phyloP scores from a whole-genome alignment of 2,888 invertebrate genomes.

The Drepanosiphum platanoidis region DNA sequence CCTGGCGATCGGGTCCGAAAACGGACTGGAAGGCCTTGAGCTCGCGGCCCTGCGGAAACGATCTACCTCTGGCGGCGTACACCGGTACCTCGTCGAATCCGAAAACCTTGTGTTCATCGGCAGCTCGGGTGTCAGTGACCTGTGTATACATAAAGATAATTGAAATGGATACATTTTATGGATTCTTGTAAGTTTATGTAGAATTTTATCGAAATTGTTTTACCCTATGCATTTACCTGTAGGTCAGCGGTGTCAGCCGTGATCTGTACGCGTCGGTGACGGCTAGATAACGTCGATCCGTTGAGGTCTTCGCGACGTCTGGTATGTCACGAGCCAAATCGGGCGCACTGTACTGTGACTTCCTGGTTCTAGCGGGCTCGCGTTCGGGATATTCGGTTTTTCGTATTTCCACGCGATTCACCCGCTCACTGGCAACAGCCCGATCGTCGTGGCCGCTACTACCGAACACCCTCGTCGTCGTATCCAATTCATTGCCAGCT shows the following conservation, averaged over 20 bases:
- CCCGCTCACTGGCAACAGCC: background rate
- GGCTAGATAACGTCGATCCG: background rate
- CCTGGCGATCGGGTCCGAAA: background rate
- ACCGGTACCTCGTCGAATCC: background rate
- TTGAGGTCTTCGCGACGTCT: background rate
- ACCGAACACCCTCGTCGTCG: too few relatives aligned
- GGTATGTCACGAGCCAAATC: background rate
- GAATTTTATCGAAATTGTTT: too few relatives aligned
- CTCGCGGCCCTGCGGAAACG: background rate
- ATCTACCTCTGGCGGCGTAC: too few relatives aligned
- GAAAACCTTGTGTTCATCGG: background rate
- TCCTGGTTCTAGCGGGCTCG: background rate
- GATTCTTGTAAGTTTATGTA: too few relatives aligned
- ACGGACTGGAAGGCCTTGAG: background rate
- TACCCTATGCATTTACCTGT: too few relatives aligned
- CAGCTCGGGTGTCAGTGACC: conserved; percentile 12
- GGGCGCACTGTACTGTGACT: background rate
- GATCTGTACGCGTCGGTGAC: background rate
- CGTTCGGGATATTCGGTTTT: background rate
- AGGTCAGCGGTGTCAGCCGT: background rate
- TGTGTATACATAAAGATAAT: too few relatives aligned
- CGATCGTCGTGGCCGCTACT: too few relatives aligned
- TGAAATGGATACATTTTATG: too few relatives aligned
- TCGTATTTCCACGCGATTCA: background rate
- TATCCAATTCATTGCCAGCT: too few relatives aligned